A percentile compares a stretch with the other conserved stretches of the same genome.
These are phyloP conservation scores for Poecilia latipinna DNA, from an alignment of 2,113 vertebrate genomes.

Conservation along the genomic window DNA sequence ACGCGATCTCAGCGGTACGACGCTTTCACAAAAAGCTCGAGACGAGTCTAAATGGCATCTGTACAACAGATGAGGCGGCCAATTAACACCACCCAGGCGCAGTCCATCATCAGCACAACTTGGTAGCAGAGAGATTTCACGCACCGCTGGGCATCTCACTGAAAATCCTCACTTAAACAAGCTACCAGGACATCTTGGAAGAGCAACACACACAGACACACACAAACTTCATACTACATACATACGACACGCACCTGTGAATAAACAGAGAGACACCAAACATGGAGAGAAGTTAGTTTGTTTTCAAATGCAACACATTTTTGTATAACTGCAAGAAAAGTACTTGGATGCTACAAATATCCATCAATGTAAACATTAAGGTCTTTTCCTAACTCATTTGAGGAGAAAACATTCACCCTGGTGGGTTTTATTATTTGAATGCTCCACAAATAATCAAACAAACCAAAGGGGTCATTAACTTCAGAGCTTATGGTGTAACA, in stretches of 20 bases:
- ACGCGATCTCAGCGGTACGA: slow-evolving; percentile 9
- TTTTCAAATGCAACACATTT: background rate
- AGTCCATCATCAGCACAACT: slow-evolving; percentile 90
- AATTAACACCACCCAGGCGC: slow-evolving; percentile 95
- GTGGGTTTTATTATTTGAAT: background rate
- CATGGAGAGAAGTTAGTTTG: slow-evolving; percentile 46
- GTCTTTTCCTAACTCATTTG: background rate
- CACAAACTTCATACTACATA: slow-evolving; percentile 49
- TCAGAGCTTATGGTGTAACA: too few relatives aligned
- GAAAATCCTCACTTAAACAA: slow-evolving; percentile 73
- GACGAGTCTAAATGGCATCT: slow-evolving; percentile 65
- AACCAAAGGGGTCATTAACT: background rate
- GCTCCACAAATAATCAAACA: background rate
- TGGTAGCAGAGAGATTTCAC: slow-evolving; percentile 65
- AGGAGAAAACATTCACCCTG: background rate
- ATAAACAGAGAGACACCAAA: slow-evolving; percentile 59
- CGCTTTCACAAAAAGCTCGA: slow-evolving; percentile 7
- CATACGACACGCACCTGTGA: slow-evolving; percentile 60
- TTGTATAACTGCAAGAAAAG: background rate
- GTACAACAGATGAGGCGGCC: slow-evolving; percentile 91
- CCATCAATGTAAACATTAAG: background rate
- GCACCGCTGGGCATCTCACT: slow-evolving; percentile 58
- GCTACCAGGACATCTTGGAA: slow-evolving; percentile 70
- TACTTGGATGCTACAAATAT: background rate
- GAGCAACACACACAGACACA: slow-evolving; percentile 43